Evolutionary conservation across 2,888 invertebrate genomes (phyloP), one percentile per base, ranked within the genome.

Genomic region (Hesperia comma): DNA sequence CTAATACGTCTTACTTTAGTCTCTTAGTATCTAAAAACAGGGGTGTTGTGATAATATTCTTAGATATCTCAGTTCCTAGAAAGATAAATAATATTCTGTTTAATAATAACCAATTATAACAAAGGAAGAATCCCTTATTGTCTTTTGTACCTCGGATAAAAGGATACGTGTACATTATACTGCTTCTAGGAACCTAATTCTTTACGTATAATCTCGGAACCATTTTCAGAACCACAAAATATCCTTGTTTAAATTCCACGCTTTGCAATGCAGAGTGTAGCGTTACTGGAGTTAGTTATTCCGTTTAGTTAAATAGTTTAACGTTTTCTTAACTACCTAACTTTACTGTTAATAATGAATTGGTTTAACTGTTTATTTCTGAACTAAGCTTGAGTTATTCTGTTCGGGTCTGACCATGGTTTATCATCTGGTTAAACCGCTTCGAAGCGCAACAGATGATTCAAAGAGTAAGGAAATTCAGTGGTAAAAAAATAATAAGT

Each of bases 271-370:
- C 49, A 46, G 43, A 19, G 19, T 19, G 19, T 49, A 49, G 49
- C 19, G 2, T 43, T 49, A 49, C 49, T 8, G 17, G 6, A 49
- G 19, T 19, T 19, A 49, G 49, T 49, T 49, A 49, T 49, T 19
- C 15, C 17, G 49, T 49, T 49, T 19, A 49, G 49, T 49, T 19
- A 49, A 49, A 49, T 49, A 49, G 49, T 49, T 49, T 6, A 19
- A 49, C 19, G 12, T 49, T 49, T 49, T 19, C 49, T 49, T 49
- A 49, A 49, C 49, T 49, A 19, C 19, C 49, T 49, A 49, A 49
- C 19, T 49, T 19, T 12, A 19, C 19, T 49, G 49, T 46, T 46
- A 46, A 49, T 49, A 49, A 49, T 49, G 49, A 10, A 10, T 19
- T 3, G 10, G 49, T 19, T 49, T 2, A 49, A 49, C 19, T 7